Evolutionary conservation across 2,113 vertebrate species (phyloP), one percentile per base, ranked within the genome.

Genomic region (Nothobranchius kuhntae): DNA sequence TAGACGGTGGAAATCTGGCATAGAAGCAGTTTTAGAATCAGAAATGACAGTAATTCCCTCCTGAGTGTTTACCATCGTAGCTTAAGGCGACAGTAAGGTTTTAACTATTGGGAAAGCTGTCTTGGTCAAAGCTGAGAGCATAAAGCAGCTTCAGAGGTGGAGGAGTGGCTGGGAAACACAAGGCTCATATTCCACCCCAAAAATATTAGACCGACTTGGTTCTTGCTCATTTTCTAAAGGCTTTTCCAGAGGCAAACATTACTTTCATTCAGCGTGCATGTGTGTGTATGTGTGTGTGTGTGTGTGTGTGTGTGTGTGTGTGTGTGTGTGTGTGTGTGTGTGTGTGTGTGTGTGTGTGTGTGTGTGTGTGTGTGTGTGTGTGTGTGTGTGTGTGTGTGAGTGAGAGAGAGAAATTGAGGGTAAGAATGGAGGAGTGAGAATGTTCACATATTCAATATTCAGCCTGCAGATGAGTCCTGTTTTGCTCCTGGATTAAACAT

Each of bases 401-500:
- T 42, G 72, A 7, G 47, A 17, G 14, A 44, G 57, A 46, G 65
- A 68, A 14, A 45, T 53, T 50, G 46, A 63, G 76, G 47, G 56
- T 36, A 62, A 57, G 21, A 21, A n/a, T 15, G 13, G 60, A 30
- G 61, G 73, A 72, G 69, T 47, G 55, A 53, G 42, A 53, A 67
- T 53, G 46, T 75, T 75, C 77, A 70, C 71, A 84, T 56, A 73
- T 71, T 89, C 87, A 86, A 86, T 89, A 86, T 89, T 90, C 87
- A 84, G 82, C 61, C 77, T 59, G 79, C 70, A 88, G 86, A 91
- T 88, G 87, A 89, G 85, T 87, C 85, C 84, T 73, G 82, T 79
- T 89, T 85, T 77, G 85, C 75, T 75, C 85, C 81, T 71, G 90
- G 90, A 91, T 91, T 89, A 91, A 90, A 90, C 82, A 90, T 80